Evolutionary conservation across 1,140 invertebrate genomes (phyloP).

Genomic region (Pollicipes pollicipes): DNA sequence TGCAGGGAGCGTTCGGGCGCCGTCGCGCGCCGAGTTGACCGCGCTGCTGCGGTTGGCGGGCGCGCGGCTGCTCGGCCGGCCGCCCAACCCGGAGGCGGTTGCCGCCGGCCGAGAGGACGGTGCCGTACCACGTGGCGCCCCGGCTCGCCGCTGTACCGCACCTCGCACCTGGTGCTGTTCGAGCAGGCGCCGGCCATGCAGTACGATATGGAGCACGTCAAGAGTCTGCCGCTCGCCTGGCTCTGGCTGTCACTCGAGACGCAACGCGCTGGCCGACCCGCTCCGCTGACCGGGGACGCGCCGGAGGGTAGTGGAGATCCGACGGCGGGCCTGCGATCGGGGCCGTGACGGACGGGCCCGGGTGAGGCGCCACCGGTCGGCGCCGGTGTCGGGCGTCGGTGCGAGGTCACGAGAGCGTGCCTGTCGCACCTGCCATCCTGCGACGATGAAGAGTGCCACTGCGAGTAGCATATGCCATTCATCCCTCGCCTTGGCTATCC

Average conservation of each 20-base stretch:
- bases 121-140: constrained; percentile 44
- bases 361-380: too few species aligned
- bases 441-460: too few species aligned
- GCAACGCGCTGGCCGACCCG: not conserved
- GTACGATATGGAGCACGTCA: constrained; percentile 45
- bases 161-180: constrained; percentile 51
- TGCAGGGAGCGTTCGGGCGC: constrained; percentile 37
- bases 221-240: constrained; percentile 46
- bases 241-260: constrained; percentile 30
- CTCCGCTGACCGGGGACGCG: too few species aligned
- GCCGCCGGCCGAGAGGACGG: constrained; percentile 32
- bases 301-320: too few species aligned
- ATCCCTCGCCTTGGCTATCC: too few species aligned
- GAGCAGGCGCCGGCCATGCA: constrained; percentile 32
- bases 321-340: too few species aligned
- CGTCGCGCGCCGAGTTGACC: constrained; percentile 35
- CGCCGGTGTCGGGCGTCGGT: too few species aligned
- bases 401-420: too few species aligned
- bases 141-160: constrained; percentile 31
- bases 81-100: constrained; percentile 46
- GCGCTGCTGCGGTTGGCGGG: constrained; percentile 41
- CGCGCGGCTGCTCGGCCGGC: constrained; percentile 41
- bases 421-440: too few species aligned
- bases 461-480: too few species aligned
- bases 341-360: too few species aligned